phyloP scores from a whole-genome alignment of 1,140 invertebrate genomes.

The Heliothis subflexa region DNA sequence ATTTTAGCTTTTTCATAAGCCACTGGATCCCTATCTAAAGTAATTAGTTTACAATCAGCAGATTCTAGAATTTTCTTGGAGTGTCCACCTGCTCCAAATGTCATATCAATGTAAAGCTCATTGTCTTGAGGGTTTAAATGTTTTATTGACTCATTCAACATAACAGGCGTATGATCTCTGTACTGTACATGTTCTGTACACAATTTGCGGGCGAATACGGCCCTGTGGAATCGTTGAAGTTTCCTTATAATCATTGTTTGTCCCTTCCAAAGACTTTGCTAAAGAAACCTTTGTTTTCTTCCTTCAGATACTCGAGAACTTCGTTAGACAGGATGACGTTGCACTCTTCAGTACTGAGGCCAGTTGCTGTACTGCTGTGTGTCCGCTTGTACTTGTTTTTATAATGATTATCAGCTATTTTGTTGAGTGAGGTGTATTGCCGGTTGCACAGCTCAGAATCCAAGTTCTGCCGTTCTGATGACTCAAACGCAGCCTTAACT shows the following conservation, averaged over 20 bases:
- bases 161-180: conserved; percentile 89
- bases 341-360: conserved; percentile 90
- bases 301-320: conserved; percentile 88
- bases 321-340: conserved; percentile 90
- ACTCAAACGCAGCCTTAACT: conserved; percentile 89
- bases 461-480: conserved; percentile 85
- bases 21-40: conserved; percentile 95
- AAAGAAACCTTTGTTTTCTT: conserved; percentile 87
- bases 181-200: conserved; percentile 61
- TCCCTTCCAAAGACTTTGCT: conserved; percentile 82
- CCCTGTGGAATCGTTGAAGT: conserved; percentile 47
- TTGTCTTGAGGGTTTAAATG: conserved; percentile 88
- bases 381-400: conserved; percentile 88
- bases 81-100: conserved; percentile 98
- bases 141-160: conserved; percentile 90
- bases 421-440: conserved; percentile 90
- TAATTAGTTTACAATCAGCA: conserved; percentile 90
- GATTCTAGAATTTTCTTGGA: conserved; percentile 88
- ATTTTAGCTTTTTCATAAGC: conserved; percentile 90
- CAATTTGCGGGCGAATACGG: conserved; percentile 51
- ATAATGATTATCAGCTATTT: conserved; percentile 90
- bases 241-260: conserved; percentile 68
- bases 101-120: conserved; percentile 94
- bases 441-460: conserved; percentile 88
- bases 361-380: conserved; percentile 88